Conservation (phyloP, 2,888 invertebrate species). For the Cactoblastis cactorum region DNA sequence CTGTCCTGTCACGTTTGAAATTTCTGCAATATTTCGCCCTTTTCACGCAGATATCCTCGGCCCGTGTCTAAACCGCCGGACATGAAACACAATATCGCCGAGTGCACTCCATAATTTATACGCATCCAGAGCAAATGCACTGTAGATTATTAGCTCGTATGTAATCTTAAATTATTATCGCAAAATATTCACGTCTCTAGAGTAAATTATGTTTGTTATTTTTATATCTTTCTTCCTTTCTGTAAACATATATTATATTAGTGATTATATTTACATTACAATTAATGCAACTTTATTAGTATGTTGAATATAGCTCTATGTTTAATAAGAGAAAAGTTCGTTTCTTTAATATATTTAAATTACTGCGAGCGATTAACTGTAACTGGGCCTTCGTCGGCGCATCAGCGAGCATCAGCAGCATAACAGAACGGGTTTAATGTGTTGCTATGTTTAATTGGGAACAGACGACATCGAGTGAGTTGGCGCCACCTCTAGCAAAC, state of each 20-base stretch:
- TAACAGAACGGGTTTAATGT: conserved; percentile 52
- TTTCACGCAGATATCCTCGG: conserved; percentile 75
- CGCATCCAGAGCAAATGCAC: conserved; percentile 46
- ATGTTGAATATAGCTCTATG: too few species aligned
- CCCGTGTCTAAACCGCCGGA: conserved; percentile 74
- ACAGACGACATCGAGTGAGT: conserved; percentile 35
- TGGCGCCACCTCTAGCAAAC: conserved; percentile 38
- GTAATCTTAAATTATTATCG: conserved; percentile 48
- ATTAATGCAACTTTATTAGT: neutral
- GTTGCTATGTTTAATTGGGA: conserved; percentile 55
- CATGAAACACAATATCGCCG: conserved; percentile 76
- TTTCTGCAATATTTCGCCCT: conserved; percentile 79
- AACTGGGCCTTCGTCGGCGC: conserved; percentile 27
- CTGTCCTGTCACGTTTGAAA: conserved; percentile 75
- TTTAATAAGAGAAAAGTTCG: too few species aligned
- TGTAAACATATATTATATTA: neutral
- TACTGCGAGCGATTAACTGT: conserved; percentile 51
- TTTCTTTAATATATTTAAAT: conserved; percentile 67
- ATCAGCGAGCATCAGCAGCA: conserved; percentile 32
- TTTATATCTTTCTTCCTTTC: neutral
- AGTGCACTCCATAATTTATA: conserved; percentile 72
- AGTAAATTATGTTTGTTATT: conserved; percentile 7
- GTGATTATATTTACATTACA: neutral
- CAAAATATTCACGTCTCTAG: conserved; percentile 8
- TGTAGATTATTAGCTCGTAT: conserved; percentile 53